Percentiles rank a stretch among this genome's conserved stretches.
Conservation (phyloP, 2,888 invertebrate species). For the Dolichopus griseipennis region DNA sequence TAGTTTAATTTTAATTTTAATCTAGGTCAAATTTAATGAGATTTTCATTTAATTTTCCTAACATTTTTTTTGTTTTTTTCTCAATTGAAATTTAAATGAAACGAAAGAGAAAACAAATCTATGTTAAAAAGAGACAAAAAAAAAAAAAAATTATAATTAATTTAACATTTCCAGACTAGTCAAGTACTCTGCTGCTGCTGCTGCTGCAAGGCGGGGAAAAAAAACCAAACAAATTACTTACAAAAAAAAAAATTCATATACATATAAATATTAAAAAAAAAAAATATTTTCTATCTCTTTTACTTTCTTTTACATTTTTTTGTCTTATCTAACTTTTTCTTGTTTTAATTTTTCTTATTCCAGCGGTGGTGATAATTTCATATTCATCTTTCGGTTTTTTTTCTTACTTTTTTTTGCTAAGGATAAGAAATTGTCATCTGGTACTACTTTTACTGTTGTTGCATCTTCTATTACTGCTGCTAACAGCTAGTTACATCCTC, state of each 20-base stretch:
- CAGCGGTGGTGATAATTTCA: neutral
- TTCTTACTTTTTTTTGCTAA: neutral
- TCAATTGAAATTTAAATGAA: neutral
- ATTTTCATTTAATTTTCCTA: neutral
- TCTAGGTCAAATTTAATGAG: conserved; percentile 4
- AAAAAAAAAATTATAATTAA: neutral
- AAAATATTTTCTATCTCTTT: too few species aligned
- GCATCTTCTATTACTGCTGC: neutral
- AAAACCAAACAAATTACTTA: too few species aligned
- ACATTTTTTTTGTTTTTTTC: neutral
- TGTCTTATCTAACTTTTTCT: too few species aligned
- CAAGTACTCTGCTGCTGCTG: too few species aligned
- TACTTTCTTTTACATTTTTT: too few species aligned
- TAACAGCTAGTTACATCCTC: neutral
- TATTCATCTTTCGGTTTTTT: neutral
- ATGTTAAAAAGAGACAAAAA: neutral
- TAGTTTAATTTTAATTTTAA: neutral
- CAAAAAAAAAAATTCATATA: too few species aligned
- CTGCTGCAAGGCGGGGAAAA: too few species aligned
- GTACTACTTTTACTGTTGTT: neutral
- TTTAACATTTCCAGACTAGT: neutral
- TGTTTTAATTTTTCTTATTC: neutral
- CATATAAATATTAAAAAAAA: too few species aligned
- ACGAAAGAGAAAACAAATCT: neutral
- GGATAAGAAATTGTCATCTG: neutral